A percentile compares a stretch with the other conserved stretches of the same genome.
These are phyloP conservation scores for Bos indicus DNA, from an alignment of 2,113 vertebrate genomes.

Conservation along the genomic window DNA sequence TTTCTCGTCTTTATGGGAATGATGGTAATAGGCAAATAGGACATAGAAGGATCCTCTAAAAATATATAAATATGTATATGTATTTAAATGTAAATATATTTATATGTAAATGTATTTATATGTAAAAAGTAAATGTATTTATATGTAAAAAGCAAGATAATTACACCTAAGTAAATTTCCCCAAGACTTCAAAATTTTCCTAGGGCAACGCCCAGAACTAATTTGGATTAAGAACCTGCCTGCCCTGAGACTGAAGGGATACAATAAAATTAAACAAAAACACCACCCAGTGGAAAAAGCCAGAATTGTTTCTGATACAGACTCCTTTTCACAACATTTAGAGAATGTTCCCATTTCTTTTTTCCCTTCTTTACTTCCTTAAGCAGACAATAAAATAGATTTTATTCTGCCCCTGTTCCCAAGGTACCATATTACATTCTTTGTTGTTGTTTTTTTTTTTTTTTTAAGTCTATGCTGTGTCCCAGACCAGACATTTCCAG, in stretches of 20 bases:
- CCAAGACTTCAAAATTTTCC: neutral
- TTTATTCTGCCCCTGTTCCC: neutral
- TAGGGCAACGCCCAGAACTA: neutral
- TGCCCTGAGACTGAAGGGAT: neutral
- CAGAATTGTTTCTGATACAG: neutral
- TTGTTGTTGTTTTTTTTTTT: neutral
- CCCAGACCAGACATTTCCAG: neutral
- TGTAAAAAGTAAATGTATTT: no score
- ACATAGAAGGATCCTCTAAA: neutral
- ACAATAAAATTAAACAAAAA: neutral
- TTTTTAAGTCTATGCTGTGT: neutral
- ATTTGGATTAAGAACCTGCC: neutral
- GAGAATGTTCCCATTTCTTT: neutral
- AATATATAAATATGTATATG: neutral
- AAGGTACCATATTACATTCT: neutral
- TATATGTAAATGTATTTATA: no score
- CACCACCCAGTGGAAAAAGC: neutral
- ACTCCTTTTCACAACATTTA: neutral
- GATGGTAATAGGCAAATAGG: neutral
- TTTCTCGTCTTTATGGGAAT: neutral
- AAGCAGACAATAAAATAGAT: neutral
- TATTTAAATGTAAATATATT: neutral
- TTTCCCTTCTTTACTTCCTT: neutral
- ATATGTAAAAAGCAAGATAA: neutral
- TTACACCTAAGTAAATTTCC: neutral